Conservation (phyloP, 2,797 vertebrate species). For the Vespertilio murinus region DNA sequence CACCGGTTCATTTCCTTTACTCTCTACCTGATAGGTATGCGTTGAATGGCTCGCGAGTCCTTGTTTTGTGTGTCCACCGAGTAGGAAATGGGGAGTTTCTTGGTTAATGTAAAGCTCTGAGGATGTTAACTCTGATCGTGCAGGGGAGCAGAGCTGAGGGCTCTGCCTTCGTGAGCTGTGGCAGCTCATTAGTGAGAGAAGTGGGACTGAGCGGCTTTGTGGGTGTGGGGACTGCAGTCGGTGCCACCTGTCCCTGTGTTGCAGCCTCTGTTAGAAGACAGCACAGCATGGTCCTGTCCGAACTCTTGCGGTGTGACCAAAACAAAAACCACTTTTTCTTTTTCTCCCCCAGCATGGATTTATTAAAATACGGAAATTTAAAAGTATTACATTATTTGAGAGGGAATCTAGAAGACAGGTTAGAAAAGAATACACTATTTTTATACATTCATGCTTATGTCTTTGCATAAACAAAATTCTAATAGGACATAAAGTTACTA, state of each 20-base stretch:
- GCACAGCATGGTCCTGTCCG: not conserved
- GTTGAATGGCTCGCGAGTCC: not conserved
- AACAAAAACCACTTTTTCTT: not conserved
- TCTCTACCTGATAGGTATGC: conserved; percentile 94
- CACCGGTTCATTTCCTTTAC: conserved; percentile 98
- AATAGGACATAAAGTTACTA: not conserved
- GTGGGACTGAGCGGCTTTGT: not conserved
- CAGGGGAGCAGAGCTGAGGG: not conserved
- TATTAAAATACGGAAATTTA: not conserved
- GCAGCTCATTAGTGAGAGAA: not conserved
- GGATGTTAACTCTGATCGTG: not conserved
- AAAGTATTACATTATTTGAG: not conserved
- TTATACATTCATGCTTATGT: not conserved
- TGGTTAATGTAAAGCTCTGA: not conserved
- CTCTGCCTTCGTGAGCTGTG: not conserved
- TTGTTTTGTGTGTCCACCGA: not conserved
- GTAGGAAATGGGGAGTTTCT: not conserved
- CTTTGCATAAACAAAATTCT: not conserved
- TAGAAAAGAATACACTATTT: not conserved
- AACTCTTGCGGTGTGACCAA: not conserved
- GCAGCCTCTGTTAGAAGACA: not conserved
- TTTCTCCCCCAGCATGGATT: not conserved
- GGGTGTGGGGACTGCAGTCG: not conserved
- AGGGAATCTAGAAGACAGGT: not conserved
- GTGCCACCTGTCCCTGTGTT: not conserved